Conservation (phyloP, 1,140 invertebrate species). For the Pentalonia nigronervosa region DNA sequence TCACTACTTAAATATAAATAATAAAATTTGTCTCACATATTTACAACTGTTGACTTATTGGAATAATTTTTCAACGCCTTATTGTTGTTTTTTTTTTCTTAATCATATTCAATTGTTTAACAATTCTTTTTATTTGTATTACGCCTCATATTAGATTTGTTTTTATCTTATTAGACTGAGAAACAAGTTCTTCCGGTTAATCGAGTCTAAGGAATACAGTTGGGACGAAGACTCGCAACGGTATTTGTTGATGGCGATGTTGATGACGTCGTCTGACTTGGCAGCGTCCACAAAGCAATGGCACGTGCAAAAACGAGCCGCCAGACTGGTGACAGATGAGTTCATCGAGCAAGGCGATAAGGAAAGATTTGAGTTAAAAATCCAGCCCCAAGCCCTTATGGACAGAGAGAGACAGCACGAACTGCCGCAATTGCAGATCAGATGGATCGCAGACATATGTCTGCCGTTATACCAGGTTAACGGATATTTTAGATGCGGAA, state of each 20-base stretch:
- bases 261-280: conserved; percentile 76
- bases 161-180: conserved; percentile 61
- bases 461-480: conserved; percentile 65
- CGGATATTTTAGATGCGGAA: background rate
- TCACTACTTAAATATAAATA: too few relatives aligned
- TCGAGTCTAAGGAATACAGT: conserved; percentile 66
- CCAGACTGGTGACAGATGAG: conserved; percentile 65
- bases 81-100: background rate
- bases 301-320: conserved; percentile 69
- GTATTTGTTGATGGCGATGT: conserved; percentile 69
- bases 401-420: conserved; percentile 65
- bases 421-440: conserved; percentile 65
- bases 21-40: too few relatives aligned
- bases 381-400: conserved; percentile 66
- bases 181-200: conserved; percentile 68
- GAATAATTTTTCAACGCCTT: background rate
- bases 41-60: background rate
- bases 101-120: background rate
- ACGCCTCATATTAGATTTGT: background rate
- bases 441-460: conserved; percentile 66
- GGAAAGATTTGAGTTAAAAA: conserved; percentile 70
- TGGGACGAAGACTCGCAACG: conserved; percentile 68
- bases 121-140: background rate
- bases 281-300: conserved; percentile 75
- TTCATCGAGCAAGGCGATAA: conserved; percentile 70